Conservation (phyloP, 2,888 invertebrate species). For the Harpagoxenus sublaevis region DNA sequence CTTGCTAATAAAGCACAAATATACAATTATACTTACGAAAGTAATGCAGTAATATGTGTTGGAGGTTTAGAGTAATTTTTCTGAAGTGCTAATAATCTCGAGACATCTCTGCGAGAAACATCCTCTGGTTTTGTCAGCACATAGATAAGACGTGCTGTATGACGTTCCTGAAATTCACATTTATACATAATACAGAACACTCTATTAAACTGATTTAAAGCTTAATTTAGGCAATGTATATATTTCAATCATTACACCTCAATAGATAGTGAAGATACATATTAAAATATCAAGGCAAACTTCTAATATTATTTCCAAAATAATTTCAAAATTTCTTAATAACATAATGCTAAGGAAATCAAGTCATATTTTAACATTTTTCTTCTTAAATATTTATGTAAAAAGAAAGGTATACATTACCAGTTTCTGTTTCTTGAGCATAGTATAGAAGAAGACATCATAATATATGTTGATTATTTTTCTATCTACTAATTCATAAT, state of each 20-base stretch:
- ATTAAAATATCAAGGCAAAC: neutral
- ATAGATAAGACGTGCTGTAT: conserved; percentile 81
- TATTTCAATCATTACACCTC: neutral
- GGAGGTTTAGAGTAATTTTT: conserved; percentile 71
- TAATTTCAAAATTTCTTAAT: neutral
- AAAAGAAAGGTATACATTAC: conserved; percentile 68
- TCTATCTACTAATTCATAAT: conserved; percentile 79
- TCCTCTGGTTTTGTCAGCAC: conserved; percentile 83
- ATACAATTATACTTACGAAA: conserved; percentile 76
- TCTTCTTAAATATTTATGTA: neutral
- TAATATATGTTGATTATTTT: conserved; percentile 80
- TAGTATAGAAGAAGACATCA: conserved; percentile 77
- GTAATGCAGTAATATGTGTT: conserved; percentile 80
- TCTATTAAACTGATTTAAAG: neutral
- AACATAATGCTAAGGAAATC: neutral
- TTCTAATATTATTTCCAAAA: neutral
- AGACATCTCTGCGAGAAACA: conserved; percentile 82
- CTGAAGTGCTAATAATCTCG: conserved; percentile 75
- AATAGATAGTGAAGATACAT: neutral
- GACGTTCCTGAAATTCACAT: conserved; percentile 72
- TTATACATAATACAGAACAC: neutral
- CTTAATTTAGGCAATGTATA: neutral
- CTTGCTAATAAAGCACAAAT: conserved; percentile 8
- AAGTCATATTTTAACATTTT: neutral
- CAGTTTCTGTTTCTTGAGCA: conserved; percentile 78